Evolutionary conservation across 1,140 invertebrate genomes (phyloP).

Genomic region (Globodera ellingtonae): DNA sequence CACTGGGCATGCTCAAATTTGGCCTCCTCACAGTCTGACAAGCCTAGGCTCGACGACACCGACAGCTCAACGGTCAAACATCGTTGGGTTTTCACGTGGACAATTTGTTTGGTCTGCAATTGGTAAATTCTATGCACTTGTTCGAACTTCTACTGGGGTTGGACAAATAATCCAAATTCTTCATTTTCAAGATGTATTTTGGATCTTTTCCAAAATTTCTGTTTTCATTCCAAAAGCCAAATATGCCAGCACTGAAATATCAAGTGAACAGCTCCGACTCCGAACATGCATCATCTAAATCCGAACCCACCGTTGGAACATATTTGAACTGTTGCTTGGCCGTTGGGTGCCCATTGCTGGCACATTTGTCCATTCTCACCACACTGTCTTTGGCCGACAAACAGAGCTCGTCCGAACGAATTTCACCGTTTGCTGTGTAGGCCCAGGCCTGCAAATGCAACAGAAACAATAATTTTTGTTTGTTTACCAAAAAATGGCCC

Average conservation of each 20-base stretch:
- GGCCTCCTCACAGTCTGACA: background rate
- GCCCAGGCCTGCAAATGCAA: conserved; percentile 43
- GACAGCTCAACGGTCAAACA: conserved; percentile 22
- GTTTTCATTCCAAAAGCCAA: background rate
- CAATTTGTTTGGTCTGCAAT: conserved; percentile 32
- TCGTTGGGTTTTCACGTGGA: conserved; percentile 29
- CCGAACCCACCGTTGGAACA: conserved; percentile 29
- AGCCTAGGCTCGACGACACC: background rate
- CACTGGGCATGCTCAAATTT: conserved; percentile 12
- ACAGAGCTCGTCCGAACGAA: conserved; percentile 53
- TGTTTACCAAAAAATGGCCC: background rate
- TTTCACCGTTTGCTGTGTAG: conserved; percentile 47
- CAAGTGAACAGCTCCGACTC: no score
- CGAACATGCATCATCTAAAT: background rate
- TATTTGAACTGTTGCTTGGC: conserved; percentile 39
- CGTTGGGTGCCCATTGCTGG: conserved; percentile 31
- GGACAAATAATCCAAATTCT: conserved; percentile 18
- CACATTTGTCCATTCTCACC: conserved; percentile 50
- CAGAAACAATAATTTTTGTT: background rate
- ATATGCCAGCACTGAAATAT: no score
- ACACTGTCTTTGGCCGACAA: conserved; percentile 25
- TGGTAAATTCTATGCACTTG: conserved; percentile 5
- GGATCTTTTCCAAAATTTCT: conserved; percentile 10
- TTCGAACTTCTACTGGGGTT: background rate
- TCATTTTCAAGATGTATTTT: conserved; percentile 25